phyloP scores from a whole-genome alignment of 2,797 vertebrate genomes.

The Adrianichthys oophorus region DNA sequence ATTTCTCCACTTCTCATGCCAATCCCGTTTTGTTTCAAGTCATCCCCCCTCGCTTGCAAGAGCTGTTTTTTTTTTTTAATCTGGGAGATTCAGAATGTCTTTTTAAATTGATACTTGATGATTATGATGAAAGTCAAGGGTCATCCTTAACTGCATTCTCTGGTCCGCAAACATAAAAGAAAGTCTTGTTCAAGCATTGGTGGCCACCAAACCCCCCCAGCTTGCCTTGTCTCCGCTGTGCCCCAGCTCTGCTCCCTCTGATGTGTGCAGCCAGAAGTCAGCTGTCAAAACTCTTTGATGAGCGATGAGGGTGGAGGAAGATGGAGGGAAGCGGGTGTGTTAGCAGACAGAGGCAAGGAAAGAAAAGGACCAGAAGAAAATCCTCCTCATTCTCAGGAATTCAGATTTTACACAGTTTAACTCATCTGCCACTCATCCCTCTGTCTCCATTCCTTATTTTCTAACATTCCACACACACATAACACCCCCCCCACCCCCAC shows the following conservation, averaged over 20 bases:
- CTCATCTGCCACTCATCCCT: conserved; percentile 55
- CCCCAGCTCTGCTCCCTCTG: conserved; percentile 63
- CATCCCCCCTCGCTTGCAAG: neutral
- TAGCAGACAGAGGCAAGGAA: conserved; percentile 12
- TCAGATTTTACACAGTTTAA: conserved; percentile 49
- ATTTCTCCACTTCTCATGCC: conserved; percentile 14
- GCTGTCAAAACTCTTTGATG: conserved; percentile 76
- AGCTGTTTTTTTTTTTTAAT: conserved; percentile 8
- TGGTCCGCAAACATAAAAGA: conserved; percentile 50
- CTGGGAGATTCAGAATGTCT: neutral
- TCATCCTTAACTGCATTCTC: conserved; percentile 28
- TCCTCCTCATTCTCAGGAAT: conserved; percentile 52
- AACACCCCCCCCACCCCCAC: conserved; percentile 14
- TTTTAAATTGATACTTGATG: neutral
- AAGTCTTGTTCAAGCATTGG: conserved; percentile 56
- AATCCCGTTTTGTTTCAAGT: conserved; percentile 33
- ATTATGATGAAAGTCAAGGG: conserved; percentile 11
- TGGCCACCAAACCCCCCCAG: conserved; percentile 44
- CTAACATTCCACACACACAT: neutral
- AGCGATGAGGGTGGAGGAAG: conserved; percentile 35
- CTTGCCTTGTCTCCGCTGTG: conserved; percentile 46
- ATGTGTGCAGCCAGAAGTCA: conserved; percentile 77
- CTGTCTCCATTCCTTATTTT: conserved; percentile 41
- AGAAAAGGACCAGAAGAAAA: conserved; percentile 55
- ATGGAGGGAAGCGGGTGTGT: conserved; percentile 9